Base-by-base conservation (phyloP, 2,888 invertebrate genomes). In the Thecocarcelia acutangulata region DNA sequence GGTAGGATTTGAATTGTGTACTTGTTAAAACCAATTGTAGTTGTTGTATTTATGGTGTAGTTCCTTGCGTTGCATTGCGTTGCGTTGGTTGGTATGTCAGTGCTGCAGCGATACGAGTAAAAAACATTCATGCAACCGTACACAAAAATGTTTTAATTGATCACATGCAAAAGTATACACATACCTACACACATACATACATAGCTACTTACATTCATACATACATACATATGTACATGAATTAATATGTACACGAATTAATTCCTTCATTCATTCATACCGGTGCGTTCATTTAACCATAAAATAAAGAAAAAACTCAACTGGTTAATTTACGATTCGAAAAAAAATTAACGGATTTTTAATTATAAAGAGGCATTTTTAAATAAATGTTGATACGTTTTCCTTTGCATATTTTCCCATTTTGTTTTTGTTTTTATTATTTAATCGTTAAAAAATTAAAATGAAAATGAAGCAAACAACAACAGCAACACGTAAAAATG, bases 281-380 rank as follows among this genome's bases (percentile, higher is more conserved):
- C 46, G 46, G 42, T 54, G 52, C 48, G 19, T 66, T 56, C 56
- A 69, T 63, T 74, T 74, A 52, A 54, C 74, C 59, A 58, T 64
- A 77, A 77, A 69, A 69, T 69, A 52, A 17, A 63, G n/a, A n/a
- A 64, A 61, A 56, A 82, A 46, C 15, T 64, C 58, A 64, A 70
- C 59, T 74, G 74, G 63, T 77, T 78, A 74, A 77, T 74, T 70
- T 74, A 59, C 74, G 58, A 70, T 74, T 70, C 64, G 24, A 61
- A 54, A 70, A 69, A 33, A 33, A 64, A 59, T 74, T 74, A 82
- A 82, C 77, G 69, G 69, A 74, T 70, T 82, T 78, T 82, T 78
- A 82, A 82, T 78, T 82, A 78, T 70, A 78, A 74, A 74, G 64
- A 69, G 66, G 61, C 73, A 63, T 74, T 74, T 76, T 72, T 66